Evolutionary conservation across 2,113 vertebrate species (phyloP).

Genomic region (Scartelaos histophorus): DNA sequence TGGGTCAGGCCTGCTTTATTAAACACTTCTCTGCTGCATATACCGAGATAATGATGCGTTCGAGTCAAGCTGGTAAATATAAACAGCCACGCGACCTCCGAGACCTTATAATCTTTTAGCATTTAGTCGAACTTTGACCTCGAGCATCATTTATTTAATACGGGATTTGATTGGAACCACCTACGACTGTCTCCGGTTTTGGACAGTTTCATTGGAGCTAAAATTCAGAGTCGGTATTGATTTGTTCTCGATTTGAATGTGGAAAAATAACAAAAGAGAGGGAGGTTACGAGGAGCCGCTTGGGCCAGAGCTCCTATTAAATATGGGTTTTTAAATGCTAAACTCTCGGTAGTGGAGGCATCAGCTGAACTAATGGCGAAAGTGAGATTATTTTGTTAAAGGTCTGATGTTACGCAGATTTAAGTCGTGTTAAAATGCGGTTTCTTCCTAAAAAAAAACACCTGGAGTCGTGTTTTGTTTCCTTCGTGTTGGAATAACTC

Average conservation of each 20-base stretch:
- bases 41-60: background rate
- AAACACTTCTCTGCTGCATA: background rate
- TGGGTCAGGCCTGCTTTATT: background rate
- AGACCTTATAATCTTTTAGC: background rate
- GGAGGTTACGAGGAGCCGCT: background rate
- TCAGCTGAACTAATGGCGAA: too few species aligned
- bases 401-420: too few species aligned
- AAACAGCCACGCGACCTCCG: background rate
- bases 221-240: background rate
- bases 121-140: background rate
- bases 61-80: constrained; percentile 1
- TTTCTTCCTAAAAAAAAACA: too few species aligned
- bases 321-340: background rate
- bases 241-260: background rate
- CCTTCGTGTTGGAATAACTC: too few species aligned
- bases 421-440: too few species aligned
- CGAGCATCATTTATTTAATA: background rate
- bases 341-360: background rate
- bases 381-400: too few species aligned
- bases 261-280: background rate
- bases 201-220: background rate
- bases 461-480: too few species aligned
- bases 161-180: background rate
- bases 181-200: background rate
- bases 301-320: background rate